A percentile compares a stretch with the other conserved stretches of the same genome.
Evolutionary conservation across 2,888 invertebrate genomes (phyloP).

Genomic region (Carabus problematicus): DNA sequence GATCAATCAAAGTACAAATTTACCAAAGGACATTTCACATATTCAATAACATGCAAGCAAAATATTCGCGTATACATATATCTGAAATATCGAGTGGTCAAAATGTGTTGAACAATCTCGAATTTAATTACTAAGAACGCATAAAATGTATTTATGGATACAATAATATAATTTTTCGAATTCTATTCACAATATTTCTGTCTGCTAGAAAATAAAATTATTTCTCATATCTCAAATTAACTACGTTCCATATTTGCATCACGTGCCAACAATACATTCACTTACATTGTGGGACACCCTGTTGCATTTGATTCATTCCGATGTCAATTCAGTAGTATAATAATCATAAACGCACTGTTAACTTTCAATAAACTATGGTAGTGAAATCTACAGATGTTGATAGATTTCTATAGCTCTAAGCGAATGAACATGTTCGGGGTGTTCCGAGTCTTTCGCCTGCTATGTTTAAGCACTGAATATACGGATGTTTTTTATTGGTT

Average conservation of each 20-base stretch:
- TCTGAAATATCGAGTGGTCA: slow-evolving; percentile 14
- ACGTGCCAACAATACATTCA: background rate
- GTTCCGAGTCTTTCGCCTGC: background rate
- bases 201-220: background rate
- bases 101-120: slow-evolving; percentile 28
- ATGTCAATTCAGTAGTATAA: no score
- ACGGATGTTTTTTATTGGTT: no score
- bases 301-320: no score
- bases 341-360: no score
- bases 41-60: background rate
- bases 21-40: slow-evolving; percentile 1
- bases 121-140: background rate
- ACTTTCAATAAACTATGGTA: no score
- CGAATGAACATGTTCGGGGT: background rate
- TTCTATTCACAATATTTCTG: background rate
- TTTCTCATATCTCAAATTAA: background rate
- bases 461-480: background rate
- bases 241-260: background rate
- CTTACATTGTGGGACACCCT: background rate
- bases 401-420: background rate
- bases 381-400: no score
- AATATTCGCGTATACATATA: slow-evolving; percentile 6
- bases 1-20: slow-evolving; percentile 14
- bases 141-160: no score
- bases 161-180: background rate